These are phyloP conservation scores for Characodon lateralis DNA, from an alignment of 2,797 vertebrate genomes.

Conservation along the genomic window DNA sequence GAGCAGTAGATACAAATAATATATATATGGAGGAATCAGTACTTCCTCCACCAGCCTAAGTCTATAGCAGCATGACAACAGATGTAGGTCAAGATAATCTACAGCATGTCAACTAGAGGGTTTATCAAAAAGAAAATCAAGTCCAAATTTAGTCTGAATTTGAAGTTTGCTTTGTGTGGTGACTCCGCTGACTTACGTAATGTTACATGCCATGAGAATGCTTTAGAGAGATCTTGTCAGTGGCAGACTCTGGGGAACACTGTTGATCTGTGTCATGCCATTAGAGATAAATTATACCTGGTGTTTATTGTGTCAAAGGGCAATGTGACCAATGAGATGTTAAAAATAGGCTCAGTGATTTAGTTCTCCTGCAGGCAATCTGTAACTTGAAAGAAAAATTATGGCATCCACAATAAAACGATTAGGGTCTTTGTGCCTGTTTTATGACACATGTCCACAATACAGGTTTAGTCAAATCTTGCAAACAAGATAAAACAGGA, in stretches of 20 bases:
- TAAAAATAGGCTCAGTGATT: conserved; percentile 40
- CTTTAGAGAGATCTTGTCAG: conserved; percentile 37
- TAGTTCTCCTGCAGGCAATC: conserved; percentile 10
- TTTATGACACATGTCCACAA: conserved; percentile 8
- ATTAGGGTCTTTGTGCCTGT: neutral
- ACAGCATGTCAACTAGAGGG: neutral
- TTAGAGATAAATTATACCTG: conserved; percentile 36
- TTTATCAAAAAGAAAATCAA: neutral
- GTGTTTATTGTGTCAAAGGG: conserved; percentile 50
- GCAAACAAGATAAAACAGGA: conserved; percentile 24
- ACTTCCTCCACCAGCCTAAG: neutral
- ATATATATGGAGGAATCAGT: neutral
- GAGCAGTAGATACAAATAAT: neutral
- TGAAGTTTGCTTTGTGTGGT: neutral
- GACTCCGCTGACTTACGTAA: conserved; percentile 7
- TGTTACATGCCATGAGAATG: neutral
- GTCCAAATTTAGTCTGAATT: neutral
- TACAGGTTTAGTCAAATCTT: conserved; percentile 7
- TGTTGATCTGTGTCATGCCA: conserved; percentile 34
- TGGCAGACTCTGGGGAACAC: conserved; percentile 32
- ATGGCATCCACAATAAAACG: conserved; percentile 49
- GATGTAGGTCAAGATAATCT: neutral
- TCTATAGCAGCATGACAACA: neutral
- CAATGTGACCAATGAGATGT: conserved; percentile 41
- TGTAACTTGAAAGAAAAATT: conserved; percentile 26